These are phyloP conservation scores for Anneissia japonica DNA, from an alignment of 35 echinoderm and acorn worm genomes.

Conservation along the genomic window DNA sequence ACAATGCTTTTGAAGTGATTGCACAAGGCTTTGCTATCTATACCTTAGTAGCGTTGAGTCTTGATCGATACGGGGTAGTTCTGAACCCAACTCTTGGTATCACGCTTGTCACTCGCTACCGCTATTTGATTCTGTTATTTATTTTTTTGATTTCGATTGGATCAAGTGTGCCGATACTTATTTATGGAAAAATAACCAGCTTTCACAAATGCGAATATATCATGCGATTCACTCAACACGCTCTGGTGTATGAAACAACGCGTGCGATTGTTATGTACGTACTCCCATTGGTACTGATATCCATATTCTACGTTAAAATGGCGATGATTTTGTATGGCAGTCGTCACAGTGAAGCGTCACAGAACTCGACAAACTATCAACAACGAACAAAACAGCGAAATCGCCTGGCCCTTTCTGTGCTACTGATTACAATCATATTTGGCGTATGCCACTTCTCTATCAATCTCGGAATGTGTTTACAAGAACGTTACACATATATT, in stretches of 20 bases:
- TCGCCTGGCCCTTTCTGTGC: background rate
- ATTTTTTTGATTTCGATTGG: background rate
- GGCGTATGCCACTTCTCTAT: background rate
- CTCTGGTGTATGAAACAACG: background rate
- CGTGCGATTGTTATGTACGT: background rate
- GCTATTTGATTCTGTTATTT: background rate
- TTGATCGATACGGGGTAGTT: background rate
- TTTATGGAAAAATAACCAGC: background rate
- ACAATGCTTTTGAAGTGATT: background rate
- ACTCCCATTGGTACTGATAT: background rate
- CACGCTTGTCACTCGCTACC: background rate
- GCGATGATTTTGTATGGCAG: background rate
- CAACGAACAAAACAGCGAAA: background rate
- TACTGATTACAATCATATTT: background rate
- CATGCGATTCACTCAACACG: background rate
- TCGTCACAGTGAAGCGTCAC: background rate
- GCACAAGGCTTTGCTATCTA: background rate
- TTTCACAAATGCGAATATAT: background rate
- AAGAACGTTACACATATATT: background rate
- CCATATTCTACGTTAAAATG: background rate
- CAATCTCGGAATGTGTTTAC: background rate
- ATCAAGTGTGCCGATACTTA: background rate
- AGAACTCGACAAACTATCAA: background rate
- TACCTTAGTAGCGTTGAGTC: background rate
- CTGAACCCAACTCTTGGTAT: background rate